These are phyloP conservation scores for Anolis carolinensis DNA, from an alignment of 2,113 vertebrate genomes.

Conservation along the genomic window DNA sequence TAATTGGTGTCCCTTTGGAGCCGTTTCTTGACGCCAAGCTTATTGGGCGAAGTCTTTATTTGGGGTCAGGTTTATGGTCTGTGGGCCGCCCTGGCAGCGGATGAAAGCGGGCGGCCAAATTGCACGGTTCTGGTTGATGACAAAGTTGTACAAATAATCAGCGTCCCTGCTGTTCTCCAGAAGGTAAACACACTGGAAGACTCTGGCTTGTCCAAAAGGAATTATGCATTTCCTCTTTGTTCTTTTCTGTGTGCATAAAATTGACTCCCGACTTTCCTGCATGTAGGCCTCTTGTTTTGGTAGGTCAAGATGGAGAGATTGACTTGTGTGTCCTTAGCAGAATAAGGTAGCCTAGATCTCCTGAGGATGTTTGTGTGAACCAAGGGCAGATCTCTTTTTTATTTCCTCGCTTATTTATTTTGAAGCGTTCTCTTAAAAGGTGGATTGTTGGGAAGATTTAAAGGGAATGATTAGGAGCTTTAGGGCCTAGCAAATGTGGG, in stretches of 20 bases:
- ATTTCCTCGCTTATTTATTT: no score
- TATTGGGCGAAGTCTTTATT: constrained; percentile 39
- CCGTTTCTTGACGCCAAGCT: not conserved
- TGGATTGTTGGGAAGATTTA: no score
- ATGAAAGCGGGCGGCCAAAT: constrained; percentile 66
- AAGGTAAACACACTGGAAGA: constrained; percentile 57
- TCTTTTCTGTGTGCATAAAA: not conserved
- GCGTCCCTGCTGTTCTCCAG: constrained; percentile 56
- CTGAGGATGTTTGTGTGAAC: no score
- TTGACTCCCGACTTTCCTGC: not conserved
- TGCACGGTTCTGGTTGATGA: constrained; percentile 65
- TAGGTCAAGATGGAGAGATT: accelerated
- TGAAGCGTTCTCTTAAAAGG: no score
- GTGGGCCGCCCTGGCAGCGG: constrained; percentile 57
- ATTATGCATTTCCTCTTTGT: not conserved
- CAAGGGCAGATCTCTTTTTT: no score
- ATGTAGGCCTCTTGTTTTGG: not conserved
- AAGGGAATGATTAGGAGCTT: no score
- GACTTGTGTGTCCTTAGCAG: no score
- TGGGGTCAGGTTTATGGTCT: constrained; percentile 49
- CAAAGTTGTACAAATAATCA: constrained; percentile 67
- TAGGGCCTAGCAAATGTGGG: no score
- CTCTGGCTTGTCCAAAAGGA: constrained; percentile 25
- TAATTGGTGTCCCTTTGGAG: not conserved
- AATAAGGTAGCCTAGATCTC: no score